Base-by-base conservation (phyloP, 2,888 invertebrate species). In the Chorisops tibialis region DNA sequence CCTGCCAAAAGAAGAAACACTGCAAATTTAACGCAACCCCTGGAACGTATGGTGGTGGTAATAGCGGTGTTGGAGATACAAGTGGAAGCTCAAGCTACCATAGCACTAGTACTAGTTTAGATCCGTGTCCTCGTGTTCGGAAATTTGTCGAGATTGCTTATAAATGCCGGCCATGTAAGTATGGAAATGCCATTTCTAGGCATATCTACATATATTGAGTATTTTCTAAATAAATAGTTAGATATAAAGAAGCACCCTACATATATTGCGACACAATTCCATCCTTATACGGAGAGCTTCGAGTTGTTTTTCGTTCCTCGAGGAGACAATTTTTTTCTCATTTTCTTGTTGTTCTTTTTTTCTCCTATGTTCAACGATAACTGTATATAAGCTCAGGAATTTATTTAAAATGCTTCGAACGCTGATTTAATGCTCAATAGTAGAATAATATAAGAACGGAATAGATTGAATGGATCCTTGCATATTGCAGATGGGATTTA, bases 91-190 rank as follows among this genome's bases (percentile, higher is more conserved):
- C 51, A 1, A 61, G 63, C 19, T 62, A 62, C 35, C 54, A 65
- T 51, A 74, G 73, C 62, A 75, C 74, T 62, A 75, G 74, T 67
- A 71, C 72, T 67, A 73, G 70, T 67, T 70, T 69, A 67, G 76
- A 97, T 80, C 96, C 96, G 0, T 97, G 97, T 75, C 96, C 96
- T 12, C 89, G 89, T 22, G 87, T 91, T 50, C 83, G 90, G 66
- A 95, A 96, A 80, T 95, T 93, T 81, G 91, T 96, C 69, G 94
- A 96, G 81, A 91, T 96, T 66, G 92, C 93, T 70, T 97, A 94
- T 82, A 96, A 96, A 80, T 97, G 97, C 83, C 86, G 93, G 79
- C 97, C 97, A 74, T 93, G 96, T 97, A 83, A 92, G 91, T 89
- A 61, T 47, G 39, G 22, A 61, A 16, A 47, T 21, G 5, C 3